Conservation (phyloP, 2,797 vertebrate genomes). For the Sebastes paucispinis region DNA sequence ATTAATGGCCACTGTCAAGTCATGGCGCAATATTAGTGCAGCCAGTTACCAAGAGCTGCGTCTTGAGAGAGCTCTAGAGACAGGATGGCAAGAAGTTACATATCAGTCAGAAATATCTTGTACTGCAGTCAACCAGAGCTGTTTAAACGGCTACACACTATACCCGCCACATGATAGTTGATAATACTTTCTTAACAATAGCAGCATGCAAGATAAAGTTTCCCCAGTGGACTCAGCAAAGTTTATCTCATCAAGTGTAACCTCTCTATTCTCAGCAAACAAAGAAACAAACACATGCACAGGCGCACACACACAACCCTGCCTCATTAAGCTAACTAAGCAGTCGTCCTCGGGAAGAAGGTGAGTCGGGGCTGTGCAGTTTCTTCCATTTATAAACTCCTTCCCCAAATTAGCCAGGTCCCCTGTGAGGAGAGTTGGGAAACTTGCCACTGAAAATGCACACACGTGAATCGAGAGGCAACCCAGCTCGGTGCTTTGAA, state of each 20-base stretch:
- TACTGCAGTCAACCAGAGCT: neutral
- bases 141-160: neutral
- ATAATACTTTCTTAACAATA: conserved; percentile 34
- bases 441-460: conserved; percentile 36
- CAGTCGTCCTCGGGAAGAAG: conserved; percentile 36
- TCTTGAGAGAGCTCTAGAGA: conserved; percentile 45
- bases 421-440: conserved; percentile 36
- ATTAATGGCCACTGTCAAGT: conserved; percentile 73
- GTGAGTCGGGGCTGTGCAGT: conserved; percentile 38
- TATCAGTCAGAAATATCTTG: conserved; percentile 3
- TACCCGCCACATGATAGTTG: neutral
- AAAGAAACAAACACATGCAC: conserved; percentile 7
- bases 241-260: conserved; percentile 42
- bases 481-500: conserved; percentile 22
- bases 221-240: conserved; percentile 20
- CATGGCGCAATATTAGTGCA: conserved; percentile 61
- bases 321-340: conserved; percentile 62
- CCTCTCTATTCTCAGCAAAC: conserved; percentile 23
- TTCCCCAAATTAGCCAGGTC: conserved; percentile 57
- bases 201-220: conserved; percentile 24
- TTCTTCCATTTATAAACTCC: conserved; percentile 62
- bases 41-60: conserved; percentile 57
- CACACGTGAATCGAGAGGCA: conserved; percentile 11
- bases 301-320: neutral
- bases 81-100: neutral